Conservation (phyloP, 2,113 vertebrate species). For the Oreamnos americanus region DNA sequence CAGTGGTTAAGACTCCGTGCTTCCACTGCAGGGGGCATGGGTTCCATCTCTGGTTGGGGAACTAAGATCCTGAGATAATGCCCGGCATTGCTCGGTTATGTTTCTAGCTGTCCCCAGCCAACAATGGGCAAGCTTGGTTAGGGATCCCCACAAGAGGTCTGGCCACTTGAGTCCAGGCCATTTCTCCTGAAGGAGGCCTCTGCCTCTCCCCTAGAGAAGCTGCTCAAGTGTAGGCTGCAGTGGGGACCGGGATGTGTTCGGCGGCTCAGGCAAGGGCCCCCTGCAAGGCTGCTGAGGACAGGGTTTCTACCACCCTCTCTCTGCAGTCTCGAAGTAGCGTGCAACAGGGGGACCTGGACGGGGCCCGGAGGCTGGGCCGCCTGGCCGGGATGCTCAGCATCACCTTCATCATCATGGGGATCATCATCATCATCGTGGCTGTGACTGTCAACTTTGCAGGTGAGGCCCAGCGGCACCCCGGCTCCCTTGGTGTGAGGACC, state of each 20-base stretch:
- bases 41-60: neutral
- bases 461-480: conserved; percentile 53
- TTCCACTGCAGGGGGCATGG: neutral
- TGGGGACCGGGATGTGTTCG: neutral
- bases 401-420: conserved; percentile 87
- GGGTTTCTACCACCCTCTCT: conserved; percentile 45
- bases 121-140: neutral
- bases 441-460: conserved; percentile 84
- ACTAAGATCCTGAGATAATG: neutral
- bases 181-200: neutral
- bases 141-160: neutral
- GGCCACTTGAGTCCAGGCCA: neutral
- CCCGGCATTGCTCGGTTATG: neutral
- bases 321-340: conserved; percentile 88
- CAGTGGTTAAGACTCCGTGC: neutral
- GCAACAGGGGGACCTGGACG: conserved; percentile 88
- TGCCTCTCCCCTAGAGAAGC: no score
- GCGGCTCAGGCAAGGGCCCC: neutral
- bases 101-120: neutral
- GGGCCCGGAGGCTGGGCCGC: conserved; percentile 87
- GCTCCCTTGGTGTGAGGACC: neutral
- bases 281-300: neutral
- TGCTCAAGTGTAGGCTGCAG: neutral
- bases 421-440: conserved; percentile 85
- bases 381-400: conserved; percentile 89